phyloP scores from a whole-genome alignment of 2,888 invertebrate genomes.

The Xanthorhoe spadicearia region DNA sequence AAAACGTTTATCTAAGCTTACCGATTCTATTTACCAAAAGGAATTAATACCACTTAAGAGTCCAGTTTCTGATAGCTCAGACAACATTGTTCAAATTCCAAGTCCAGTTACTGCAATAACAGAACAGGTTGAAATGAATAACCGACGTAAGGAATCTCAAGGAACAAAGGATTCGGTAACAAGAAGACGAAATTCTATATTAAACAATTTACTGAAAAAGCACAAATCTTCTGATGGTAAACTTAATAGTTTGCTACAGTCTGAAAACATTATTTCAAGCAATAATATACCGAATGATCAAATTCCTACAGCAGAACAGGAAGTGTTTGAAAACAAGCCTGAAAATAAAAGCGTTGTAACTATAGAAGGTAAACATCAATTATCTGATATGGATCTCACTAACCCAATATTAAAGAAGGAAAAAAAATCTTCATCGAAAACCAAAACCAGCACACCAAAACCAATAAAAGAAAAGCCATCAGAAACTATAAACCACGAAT shows the following conservation, averaged over 20 bases:
- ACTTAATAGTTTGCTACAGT: neutral
- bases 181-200: neutral
- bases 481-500: neutral
- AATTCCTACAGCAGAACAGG: neutral
- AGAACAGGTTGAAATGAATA: neutral
- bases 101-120: neutral
- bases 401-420: neutral
- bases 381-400: neutral
- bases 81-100: neutral
- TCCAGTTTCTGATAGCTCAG: neutral
- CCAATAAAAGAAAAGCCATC: conserved; percentile 16
- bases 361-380: conserved; percentile 5
- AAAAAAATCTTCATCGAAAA: neutral
- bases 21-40: neutral
- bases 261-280: neutral
- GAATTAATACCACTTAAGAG: neutral
- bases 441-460: neutral
- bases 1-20: neutral
- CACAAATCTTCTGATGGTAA: neutral
- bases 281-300: neutral
- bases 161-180: neutral
- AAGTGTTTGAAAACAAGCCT: conserved; percentile 5
- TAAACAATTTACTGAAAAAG: neutral
- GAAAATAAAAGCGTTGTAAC: conserved; percentile 9
- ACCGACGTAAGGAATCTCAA: neutral